Conservation (phyloP, 2,888 invertebrate species). For the Lottia gigantea region DNA sequence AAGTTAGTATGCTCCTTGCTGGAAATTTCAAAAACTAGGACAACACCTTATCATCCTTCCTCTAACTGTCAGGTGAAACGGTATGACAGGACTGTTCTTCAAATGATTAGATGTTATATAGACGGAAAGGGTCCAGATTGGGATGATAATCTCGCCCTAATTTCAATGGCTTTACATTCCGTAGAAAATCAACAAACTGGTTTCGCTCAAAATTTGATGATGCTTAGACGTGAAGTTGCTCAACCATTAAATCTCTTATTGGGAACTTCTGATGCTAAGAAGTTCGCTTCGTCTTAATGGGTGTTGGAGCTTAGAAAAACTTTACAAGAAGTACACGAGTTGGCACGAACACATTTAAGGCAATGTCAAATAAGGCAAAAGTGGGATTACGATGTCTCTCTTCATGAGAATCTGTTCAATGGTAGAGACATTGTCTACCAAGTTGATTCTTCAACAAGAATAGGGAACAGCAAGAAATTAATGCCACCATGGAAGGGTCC, state of each 20-base stretch:
- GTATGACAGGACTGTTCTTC: conserved; percentile 27
- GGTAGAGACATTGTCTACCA: conserved; percentile 26
- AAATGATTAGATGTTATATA: conserved; percentile 16
- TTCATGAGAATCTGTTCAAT: conserved; percentile 5
- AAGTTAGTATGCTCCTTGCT: conserved; percentile 26
- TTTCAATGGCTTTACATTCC: conserved; percentile 32
- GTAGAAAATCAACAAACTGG: conserved; percentile 22
- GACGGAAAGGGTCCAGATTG: background rate
- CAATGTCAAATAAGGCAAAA: too few species aligned
- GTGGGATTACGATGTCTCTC: conserved; percentile 18
- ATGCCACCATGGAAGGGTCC: conserved; percentile 28
- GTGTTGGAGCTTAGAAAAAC: too few species aligned
- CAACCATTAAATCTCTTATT: conserved; percentile 14
- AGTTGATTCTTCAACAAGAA: conserved; percentile 25
- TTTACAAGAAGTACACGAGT: too few species aligned
- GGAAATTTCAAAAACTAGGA: conserved; percentile 27
- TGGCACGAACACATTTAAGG: too few species aligned
- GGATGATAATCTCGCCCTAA: conserved; percentile 30
- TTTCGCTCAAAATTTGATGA: conserved; percentile 29
- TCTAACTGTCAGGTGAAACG: conserved; percentile 29
- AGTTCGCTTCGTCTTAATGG: too few species aligned
- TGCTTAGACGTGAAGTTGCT: conserved; percentile 25
- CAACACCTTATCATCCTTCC: conserved; percentile 22
- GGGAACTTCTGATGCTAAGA: too few species aligned
- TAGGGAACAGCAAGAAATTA: conserved; percentile 25